phyloP scores from a whole-genome alignment of 2,113 vertebrate species.

The Amazona vittata region DNA sequence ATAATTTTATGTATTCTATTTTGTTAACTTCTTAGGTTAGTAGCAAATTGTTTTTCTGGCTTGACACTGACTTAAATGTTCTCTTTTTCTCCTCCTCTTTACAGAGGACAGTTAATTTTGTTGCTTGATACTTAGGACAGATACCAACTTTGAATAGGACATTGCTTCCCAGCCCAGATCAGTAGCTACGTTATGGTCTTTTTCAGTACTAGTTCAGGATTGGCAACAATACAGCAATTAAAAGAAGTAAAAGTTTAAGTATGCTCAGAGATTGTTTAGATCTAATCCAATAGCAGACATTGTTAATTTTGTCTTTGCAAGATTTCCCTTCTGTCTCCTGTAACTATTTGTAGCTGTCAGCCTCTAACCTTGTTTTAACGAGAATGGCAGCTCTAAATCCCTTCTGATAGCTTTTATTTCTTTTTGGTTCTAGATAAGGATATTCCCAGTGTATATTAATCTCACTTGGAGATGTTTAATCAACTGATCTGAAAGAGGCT shows the following conservation, averaged over 20 bases:
- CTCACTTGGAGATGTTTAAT: slow-evolving; percentile 49
- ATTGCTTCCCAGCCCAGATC: slow-evolving; percentile 75
- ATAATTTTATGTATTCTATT: slow-evolving; percentile 44
- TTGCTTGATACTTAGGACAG: slow-evolving; percentile 74
- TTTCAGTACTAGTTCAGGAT: neutral
- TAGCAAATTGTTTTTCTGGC: slow-evolving; percentile 56
- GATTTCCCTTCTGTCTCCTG: neutral
- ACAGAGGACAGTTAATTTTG: slow-evolving; percentile 31
- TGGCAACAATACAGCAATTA: slow-evolving; percentile 4
- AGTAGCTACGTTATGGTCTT: slow-evolving; percentile 58
- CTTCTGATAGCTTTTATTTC: slow-evolving; percentile 53
- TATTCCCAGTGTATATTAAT: slow-evolving; percentile 38
- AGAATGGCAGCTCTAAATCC: slow-evolving; percentile 57
- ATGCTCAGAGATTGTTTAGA: neutral
- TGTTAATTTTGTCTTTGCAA: slow-evolving; percentile 1
- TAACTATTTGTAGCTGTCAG: neutral
- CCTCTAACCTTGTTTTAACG: slow-evolving; percentile 46
- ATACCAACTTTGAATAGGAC: slow-evolving; percentile 69
- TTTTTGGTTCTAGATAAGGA: slow-evolving; percentile 34
- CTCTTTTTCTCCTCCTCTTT: neutral
- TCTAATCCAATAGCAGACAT: neutral
- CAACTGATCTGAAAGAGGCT: slow-evolving; percentile 26
- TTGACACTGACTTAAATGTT: slow-evolving; percentile 12
- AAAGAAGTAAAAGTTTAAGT: neutral
- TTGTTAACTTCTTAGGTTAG: slow-evolving; percentile 39